Percentiles rank a stretch among this genome's conserved stretches.
These are phyloP conservation scores for Cyclopterus lumpus DNA, from an alignment of 2,797 vertebrate genomes.

Conservation along the genomic window DNA sequence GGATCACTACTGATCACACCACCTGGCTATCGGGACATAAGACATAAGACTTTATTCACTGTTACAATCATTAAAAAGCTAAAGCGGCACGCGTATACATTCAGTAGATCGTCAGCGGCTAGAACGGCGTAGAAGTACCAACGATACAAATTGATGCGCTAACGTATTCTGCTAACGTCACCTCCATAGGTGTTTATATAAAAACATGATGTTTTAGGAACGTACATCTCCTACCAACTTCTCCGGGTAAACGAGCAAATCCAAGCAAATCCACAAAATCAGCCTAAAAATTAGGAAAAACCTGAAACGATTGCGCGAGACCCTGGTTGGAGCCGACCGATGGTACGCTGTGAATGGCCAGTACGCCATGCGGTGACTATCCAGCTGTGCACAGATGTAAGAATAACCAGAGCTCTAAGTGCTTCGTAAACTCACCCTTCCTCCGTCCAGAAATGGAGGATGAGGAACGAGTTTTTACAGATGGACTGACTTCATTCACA, in stretches of 20 bases:
- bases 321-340: neutral
- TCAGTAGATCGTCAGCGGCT: too few species aligned
- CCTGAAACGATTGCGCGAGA: neutral
- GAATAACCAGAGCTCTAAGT: slow-evolving; percentile 10
- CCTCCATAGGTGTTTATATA: neutral
- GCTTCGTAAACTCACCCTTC: neutral
- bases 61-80: too few species aligned
- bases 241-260: too few species aligned
- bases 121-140: too few species aligned
- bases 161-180: neutral
- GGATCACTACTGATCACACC: too few species aligned
- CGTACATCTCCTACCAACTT: neutral
- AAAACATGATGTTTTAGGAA: neutral
- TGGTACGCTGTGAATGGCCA: neutral
- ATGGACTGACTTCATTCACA: neutral
- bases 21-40: too few species aligned
- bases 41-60: too few species aligned
- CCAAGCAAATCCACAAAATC: neutral
- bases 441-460: slow-evolving; percentile 1
- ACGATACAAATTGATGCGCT: neutral
- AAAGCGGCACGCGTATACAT: too few species aligned
- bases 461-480: slow-evolving; percentile 9
- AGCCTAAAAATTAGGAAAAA: neutral
- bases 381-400: slow-evolving; percentile 18
- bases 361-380: neutral